A percentile compares a stretch with the other conserved stretches of the same genome.
Conservation (phyloP, 2,888 invertebrate species). For the Syrphus vitripennis region DNA sequence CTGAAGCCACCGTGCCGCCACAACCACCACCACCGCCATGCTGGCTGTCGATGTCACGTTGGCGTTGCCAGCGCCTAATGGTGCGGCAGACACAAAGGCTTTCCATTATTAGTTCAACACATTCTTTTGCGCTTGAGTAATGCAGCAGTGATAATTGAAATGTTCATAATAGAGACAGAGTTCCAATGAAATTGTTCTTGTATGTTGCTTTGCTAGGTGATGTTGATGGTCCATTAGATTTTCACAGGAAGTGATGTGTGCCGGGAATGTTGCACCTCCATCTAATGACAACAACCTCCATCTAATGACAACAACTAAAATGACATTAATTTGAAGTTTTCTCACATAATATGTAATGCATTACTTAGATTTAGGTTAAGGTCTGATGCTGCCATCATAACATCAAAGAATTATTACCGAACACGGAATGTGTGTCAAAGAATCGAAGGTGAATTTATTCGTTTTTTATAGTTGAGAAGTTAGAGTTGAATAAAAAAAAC, state of each 20-base stretch:
- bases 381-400: conserved; percentile 24
- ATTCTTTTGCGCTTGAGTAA: conserved; percentile 49
- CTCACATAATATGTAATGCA: conserved; percentile 5
- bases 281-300: background rate
- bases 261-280: background rate
- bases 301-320: conserved; percentile 6
- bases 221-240: conserved; percentile 1
- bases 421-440: background rate
- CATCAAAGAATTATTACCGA: conserved; percentile 23
- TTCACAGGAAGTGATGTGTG: background rate
- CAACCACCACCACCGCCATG: no score
- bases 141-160: conserved; percentile 63
- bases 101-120: conserved; percentile 56
- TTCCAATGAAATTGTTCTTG: conserved; percentile 21
- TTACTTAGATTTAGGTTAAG: conserved; percentile 44
- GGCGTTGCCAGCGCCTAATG: conserved; percentile 7
- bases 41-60: background rate
- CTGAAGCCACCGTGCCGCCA: background rate
- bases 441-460: background rate
- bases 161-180: conserved; percentile 28
- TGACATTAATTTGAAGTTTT: background rate
- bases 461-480: background rate
- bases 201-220: conserved; percentile 9
- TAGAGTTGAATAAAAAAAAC: background rate
- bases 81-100: conserved; percentile 45